A percentile compares a stretch with the other conserved stretches of the same genome.
These are phyloP conservation scores for Toxostoma redivivum DNA, from an alignment of 2,113 vertebrate genomes.

Conservation along the genomic window DNA sequence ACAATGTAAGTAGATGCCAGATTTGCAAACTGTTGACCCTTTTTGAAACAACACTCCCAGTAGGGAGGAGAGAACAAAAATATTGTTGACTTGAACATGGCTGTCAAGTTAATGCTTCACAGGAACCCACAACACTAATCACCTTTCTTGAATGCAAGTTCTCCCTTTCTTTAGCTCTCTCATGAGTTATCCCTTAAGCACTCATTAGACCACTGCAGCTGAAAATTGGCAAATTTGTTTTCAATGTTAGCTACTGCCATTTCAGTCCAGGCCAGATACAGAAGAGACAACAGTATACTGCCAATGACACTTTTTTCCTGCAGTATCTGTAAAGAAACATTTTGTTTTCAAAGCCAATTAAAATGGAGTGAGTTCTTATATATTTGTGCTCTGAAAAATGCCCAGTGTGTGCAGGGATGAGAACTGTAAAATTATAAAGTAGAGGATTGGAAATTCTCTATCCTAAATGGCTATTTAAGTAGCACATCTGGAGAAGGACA, in stretches of 20 bases:
- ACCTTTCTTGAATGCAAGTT: not conserved
- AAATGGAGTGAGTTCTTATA: not conserved
- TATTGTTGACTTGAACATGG: not conserved
- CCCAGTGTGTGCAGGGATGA: not conserved
- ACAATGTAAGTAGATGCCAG: conserved; percentile 32
- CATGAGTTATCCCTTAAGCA: not conserved
- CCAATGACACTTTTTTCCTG: not conserved
- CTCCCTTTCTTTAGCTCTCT: conserved; percentile 4
- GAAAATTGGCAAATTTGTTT: conserved; percentile 23
- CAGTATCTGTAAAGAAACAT: not conserved
- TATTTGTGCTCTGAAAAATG: not conserved
- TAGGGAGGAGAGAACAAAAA: conserved; percentile 9
- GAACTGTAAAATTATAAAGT: not conserved
- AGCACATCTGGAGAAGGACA: conserved; percentile 28
- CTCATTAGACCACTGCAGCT: not conserved
- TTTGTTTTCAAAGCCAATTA: not conserved
- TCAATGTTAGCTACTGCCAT: not conserved
- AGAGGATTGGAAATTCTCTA: not conserved
- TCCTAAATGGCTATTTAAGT: conserved; percentile 5
- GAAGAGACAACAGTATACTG: not conserved
- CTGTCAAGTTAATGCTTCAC: conserved; percentile 32
- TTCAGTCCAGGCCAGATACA: not conserved
- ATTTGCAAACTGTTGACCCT: not conserved
- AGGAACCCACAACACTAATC: not conserved
- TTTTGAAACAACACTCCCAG: conserved; percentile 22